Conservation (phyloP, 2,888 invertebrate species). For the Lepetodrilus schrolli region DNA sequence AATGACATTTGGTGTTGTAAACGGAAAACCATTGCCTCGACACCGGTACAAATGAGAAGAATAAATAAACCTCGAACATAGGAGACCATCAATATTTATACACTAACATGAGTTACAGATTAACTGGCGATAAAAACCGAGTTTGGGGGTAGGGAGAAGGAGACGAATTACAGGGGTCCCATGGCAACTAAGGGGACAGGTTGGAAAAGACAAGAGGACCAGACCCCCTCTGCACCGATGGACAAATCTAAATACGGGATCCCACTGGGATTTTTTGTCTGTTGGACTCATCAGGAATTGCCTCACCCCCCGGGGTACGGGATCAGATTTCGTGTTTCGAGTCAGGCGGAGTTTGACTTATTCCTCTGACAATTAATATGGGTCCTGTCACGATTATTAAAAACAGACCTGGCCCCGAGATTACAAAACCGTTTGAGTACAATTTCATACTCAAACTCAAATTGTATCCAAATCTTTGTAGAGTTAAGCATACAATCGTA, state of each 20-base stretch:
- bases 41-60: not conserved
- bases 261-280: not conserved
- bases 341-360: slow-evolving; percentile 16
- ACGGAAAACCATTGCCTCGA: too few species aligned
- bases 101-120: slow-evolving; percentile 24
- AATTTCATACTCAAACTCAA: too few species aligned
- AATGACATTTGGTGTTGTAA: too few species aligned
- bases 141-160: too few species aligned
- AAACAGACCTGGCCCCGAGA: too few species aligned
- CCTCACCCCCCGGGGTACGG: not conserved
- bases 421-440: too few species aligned
- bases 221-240: not conserved
- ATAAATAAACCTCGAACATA: slow-evolving; percentile 14
- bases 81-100: slow-evolving; percentile 27
- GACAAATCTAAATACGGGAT: slow-evolving; percentile 7
- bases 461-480: too few species aligned
- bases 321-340: slow-evolving; percentile 11
- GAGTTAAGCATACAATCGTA: too few species aligned
- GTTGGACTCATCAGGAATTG: not conserved
- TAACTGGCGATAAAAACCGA: slow-evolving; percentile 20
- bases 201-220: not conserved
- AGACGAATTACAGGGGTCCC: too few species aligned
- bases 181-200: slow-evolving; percentile 1
- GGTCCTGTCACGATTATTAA: too few species aligned
- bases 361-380: slow-evolving; percentile 12